Evolutionary conservation across 2,888 invertebrate genomes (phyloP), one percentile per base, ranked within the genome.

Genomic region (Tipula confusa): DNA sequence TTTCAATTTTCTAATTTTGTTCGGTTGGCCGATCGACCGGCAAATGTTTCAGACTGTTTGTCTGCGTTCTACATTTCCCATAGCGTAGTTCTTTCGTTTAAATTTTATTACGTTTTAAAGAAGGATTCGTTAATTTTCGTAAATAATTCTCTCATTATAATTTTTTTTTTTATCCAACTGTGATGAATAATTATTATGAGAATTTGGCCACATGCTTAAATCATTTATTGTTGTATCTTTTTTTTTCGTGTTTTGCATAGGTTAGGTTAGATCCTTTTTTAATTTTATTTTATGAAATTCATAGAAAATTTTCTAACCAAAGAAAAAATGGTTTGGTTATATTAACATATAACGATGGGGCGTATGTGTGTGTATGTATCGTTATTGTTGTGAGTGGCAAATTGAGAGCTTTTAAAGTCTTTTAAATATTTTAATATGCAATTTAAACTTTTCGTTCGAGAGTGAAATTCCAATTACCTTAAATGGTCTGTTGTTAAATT

Each of bases 111-210:
- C 64, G 24, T 64, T 64, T 64, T 64, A 7, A 64, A 64, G 64
- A 64, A 24, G 64, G 64, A 64, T 64, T 64, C 64, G 64, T 64
- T 43, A 5, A 15, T 43, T 43, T 43, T 64, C 64, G 24, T 24
- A 64, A n/a, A n/a, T n/a, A n/a, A n/a, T n/a, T n/a, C 64, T 18
- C 24, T 64, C 64, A 64, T 64, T 64, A 64, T n/a, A n/a, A n/a
- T n/a, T n/a, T 64, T 64, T 64, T 24, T 64, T 64, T 64, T 64
- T 64, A 64, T 64, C 64, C 64, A 64, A 64, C 64, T 64, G 64
- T 64, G 64, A 64, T 64, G 64, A 64, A 64, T 64, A 64, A 64
- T 64, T 64, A 64, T 64, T 64, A 64, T 64, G 64, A 64, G 64
- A 64, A 64, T 64, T 24, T 64, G 64, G 64, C 64, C 64, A 64